These are phyloP conservation scores for Drosophila mettleri DNA, from an alignment of 2,888 invertebrate genomes.

Conservation along the genomic window DNA sequence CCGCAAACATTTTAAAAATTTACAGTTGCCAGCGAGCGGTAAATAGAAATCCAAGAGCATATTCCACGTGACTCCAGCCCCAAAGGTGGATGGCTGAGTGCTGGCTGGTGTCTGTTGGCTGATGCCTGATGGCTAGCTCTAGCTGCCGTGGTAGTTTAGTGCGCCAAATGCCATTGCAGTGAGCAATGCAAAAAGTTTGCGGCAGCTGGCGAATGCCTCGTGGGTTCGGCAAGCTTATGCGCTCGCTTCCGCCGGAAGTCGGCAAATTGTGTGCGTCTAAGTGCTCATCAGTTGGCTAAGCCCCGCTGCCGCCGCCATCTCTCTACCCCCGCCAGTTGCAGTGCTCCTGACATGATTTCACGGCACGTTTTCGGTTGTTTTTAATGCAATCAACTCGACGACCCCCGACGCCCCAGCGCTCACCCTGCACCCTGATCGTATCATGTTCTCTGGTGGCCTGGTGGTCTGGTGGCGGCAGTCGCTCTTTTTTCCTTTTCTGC, in stretches of 20 bases:
- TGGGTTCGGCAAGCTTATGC: constrained; percentile 31
- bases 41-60: constrained; percentile 40
- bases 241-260: constrained; percentile 64
- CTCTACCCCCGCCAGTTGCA: constrained; percentile 28
- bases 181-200: constrained; percentile 20
- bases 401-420: constrained; percentile 2
- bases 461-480: constrained; percentile 16
- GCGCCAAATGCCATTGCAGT: constrained; percentile 31
- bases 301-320: not conserved
- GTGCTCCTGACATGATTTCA: constrained; percentile 57
- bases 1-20: constrained; percentile 56
- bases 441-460: constrained; percentile 40
- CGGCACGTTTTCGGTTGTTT: constrained; percentile 67
- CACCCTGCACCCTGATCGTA: constrained; percentile 16
- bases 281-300: constrained; percentile 50
- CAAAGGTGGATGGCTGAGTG: not conserved
- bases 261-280: constrained; percentile 64
- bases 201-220: constrained; percentile 1
- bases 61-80: constrained; percentile 7
- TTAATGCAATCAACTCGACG: constrained; percentile 66
- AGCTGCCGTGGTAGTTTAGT: not conserved
- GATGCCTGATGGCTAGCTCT: not conserved
- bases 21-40: constrained; percentile 25
- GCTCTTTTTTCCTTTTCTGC: constrained; percentile 27
- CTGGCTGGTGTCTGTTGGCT: not conserved